Evolutionary conservation across 1,140 invertebrate genomes (phyloP).

Genomic region (Tribolium madens): DNA sequence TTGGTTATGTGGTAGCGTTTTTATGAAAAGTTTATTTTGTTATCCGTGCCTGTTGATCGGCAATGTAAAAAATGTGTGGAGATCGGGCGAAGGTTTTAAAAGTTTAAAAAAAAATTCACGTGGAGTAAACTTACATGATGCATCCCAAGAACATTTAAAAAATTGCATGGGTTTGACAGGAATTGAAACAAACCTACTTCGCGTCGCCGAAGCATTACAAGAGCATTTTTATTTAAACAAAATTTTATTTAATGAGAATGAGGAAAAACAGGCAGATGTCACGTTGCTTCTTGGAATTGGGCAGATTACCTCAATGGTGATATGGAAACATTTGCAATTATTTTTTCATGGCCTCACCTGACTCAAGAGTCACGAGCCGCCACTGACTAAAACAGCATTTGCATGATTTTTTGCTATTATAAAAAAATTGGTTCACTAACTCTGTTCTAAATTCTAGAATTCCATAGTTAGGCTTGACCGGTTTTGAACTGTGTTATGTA

Average conservation of each 20-base stretch:
- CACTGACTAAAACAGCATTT: too few species aligned
- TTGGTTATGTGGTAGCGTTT: too few species aligned
- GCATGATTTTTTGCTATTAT: too few species aligned
- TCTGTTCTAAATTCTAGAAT: too few species aligned
- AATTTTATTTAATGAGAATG: constrained; percentile 49
- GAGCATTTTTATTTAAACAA: constrained; percentile 38
- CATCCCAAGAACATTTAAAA: constrained; percentile 43
- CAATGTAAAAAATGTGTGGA: too few species aligned
- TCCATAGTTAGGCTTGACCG: too few species aligned
- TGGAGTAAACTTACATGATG: constrained; percentile 28
- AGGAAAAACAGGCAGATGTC: constrained; percentile 47
- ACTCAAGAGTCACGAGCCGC: not conserved
- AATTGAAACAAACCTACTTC: constrained; percentile 24
- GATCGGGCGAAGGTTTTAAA: not conserved
- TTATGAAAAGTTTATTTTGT: too few species aligned
- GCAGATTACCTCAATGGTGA: not conserved
- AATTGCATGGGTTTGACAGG: constrained; percentile 13
- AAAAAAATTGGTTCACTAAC: too few species aligned
- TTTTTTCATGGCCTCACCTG: not conserved
- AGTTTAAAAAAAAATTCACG: constrained; percentile 38
- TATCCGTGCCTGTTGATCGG: too few species aligned
- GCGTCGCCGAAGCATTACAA: constrained; percentile 33
- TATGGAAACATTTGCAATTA: not conserved
- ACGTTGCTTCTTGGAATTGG: constrained; percentile 34
- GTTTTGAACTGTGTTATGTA: too few species aligned